Evolutionary conservation across 1,140 invertebrate species (phyloP), one percentile per base, ranked within the genome.

Genomic region (Listronotus oregonensis): DNA sequence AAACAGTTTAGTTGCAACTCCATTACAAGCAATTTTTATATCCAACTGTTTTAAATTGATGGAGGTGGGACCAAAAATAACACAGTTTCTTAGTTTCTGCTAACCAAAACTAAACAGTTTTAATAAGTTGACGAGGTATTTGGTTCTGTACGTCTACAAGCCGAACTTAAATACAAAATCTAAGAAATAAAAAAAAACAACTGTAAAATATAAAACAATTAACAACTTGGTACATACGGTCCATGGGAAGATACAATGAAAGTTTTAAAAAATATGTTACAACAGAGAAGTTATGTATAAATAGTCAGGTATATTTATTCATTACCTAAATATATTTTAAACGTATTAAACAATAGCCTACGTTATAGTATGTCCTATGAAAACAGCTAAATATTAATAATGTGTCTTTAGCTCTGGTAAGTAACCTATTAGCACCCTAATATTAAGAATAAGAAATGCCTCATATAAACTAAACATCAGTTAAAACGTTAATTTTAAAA

Each of bases 221-320:
- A 56, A 61, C 27, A 51, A 37, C 18, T 59, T 59, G 43, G 46
- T 27, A 43, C 39, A 57, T 44, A 44, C 18, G 27, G 21, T 3
- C 32, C 44, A 63, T 63, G 60, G 60, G 50, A 54, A 54, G 60
- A 54, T 63, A 63, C 60, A 63, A 63, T 63, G 60, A 51, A 39
- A 18, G 42, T 43, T 31, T 42, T 42, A 52, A 32, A 34, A 37
- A 10, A 50, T 46, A 32, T 17, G 11, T 49, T 37, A 37, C 44
- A 57, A 64, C 42, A 64, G 40, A 63, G 47, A 46, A 12, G 39
- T 31, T 32, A 32, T 32, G 27, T 57, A 57, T 58, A 58, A 55
- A 39, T 58, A 44, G 14, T 58, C 55, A 58, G 46, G 37, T 51
- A 52, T 62, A 62, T 37, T 40, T 62, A 51, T 40, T 52, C 32